These are phyloP conservation scores for Ptilonorhynchus violaceus DNA, from an alignment of 2,113 vertebrate species.

Conservation along the genomic window DNA sequence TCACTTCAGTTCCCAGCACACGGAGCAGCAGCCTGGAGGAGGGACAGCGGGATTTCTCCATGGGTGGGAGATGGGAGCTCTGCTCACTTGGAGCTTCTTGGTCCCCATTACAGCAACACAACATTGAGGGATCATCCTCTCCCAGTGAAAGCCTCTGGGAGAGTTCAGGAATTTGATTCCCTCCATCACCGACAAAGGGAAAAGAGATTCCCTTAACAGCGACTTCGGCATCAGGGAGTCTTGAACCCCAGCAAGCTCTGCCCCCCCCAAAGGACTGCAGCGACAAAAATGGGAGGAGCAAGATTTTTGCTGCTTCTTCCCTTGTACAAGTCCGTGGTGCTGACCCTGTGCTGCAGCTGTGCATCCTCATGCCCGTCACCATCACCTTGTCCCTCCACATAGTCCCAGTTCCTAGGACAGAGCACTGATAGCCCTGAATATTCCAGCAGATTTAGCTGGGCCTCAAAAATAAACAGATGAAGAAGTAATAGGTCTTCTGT, in stretches of 20 bases:
- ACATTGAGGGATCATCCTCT: neutral
- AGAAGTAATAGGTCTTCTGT: neutral
- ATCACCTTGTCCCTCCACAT: neutral
- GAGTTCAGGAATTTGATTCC: neutral
- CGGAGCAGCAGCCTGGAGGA: neutral
- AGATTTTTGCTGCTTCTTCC: neutral
- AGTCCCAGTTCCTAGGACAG: neutral
- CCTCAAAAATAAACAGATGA: neutral
- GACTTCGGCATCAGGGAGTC: neutral
- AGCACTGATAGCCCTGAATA: neutral
- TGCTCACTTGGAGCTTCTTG: neutral
- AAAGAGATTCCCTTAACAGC: fast-evolving
- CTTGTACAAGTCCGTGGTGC: neutral
- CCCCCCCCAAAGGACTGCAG: neutral
- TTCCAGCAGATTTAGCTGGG: neutral
- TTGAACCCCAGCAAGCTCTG: neutral
- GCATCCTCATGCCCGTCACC: no score
- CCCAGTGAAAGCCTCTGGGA: neutral
- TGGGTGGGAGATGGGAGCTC: neutral
- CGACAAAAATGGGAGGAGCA: neutral
- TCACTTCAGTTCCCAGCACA: neutral
- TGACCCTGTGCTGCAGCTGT: neutral
- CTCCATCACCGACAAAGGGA: neutral
- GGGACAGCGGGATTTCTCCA: neutral
- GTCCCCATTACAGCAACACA: neutral